Conservation (phyloP, 2,113 vertebrate species). For the Thunnus maccoyii region DNA sequence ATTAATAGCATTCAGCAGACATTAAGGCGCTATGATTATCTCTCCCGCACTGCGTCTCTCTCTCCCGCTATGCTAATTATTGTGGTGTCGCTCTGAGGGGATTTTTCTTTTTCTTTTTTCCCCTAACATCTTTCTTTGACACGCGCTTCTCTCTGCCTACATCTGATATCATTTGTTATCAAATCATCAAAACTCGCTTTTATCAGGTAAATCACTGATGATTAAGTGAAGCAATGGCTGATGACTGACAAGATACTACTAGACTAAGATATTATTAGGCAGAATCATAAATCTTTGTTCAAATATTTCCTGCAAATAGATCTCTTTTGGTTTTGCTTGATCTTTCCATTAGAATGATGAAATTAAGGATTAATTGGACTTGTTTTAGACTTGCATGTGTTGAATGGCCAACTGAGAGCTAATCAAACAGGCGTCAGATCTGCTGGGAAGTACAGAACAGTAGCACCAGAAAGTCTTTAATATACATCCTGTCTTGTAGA, state of each 20-base stretch:
- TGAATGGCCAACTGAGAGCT: slow-evolving; percentile 26
- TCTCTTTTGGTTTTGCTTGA: slow-evolving; percentile 18
- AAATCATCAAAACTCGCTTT: slow-evolving; percentile 65
- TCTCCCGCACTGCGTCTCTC: slow-evolving; percentile 71
- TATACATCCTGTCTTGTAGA: neutral
- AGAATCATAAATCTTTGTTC: slow-evolving; percentile 40
- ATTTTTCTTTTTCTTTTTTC: slow-evolving; percentile 35
- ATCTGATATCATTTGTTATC: slow-evolving; percentile 73
- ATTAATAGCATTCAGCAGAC: slow-evolving; percentile 85
- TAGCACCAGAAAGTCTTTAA: neutral
- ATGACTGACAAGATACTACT: slow-evolving; percentile 54
- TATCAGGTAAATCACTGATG: slow-evolving; percentile 65
- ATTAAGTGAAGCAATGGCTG: slow-evolving; percentile 61
- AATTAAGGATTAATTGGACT: slow-evolving; percentile 22
- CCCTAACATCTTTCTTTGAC: slow-evolving; percentile 39
- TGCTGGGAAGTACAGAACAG: neutral
- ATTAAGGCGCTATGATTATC: slow-evolving; percentile 84
- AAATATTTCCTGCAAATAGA: slow-evolving; percentile 30
- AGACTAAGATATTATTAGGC: slow-evolving; percentile 53
- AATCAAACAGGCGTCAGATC: slow-evolving; percentile 39
- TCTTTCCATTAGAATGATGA: slow-evolving; percentile 1
- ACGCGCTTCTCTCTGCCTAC: slow-evolving; percentile 43
- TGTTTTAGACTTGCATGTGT: neutral
- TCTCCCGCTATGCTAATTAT: slow-evolving; percentile 82
- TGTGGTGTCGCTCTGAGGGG: slow-evolving; percentile 78